Conservation (phyloP, 1,140 invertebrate species). For the Drosophila kikkawai region DNA sequence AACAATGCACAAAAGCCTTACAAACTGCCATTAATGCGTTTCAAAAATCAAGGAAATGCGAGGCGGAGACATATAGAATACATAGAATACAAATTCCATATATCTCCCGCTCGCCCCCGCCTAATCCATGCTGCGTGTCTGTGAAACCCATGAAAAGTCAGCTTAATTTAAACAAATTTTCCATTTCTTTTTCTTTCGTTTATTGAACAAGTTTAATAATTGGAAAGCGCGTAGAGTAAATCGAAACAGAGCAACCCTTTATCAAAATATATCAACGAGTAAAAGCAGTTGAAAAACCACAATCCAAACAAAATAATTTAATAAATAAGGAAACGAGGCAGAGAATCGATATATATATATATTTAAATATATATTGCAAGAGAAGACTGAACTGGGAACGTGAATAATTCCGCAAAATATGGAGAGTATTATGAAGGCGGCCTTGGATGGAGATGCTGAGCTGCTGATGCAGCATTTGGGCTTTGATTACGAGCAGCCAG, state of each 20-base stretch:
- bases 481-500: conserved; percentile 31
- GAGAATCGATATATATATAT: conserved; percentile 23
- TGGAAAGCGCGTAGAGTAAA: conserved; percentile 65
- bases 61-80: conserved; percentile 10
- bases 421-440: conserved; percentile 71
- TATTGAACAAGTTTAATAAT: conserved; percentile 77
- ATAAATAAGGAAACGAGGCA: conserved; percentile 26
- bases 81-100: conserved; percentile 1
- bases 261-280: conserved; percentile 20
- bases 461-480: conserved; percentile 63
- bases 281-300: conserved; percentile 15
- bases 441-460: conserved; percentile 63
- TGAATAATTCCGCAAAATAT: conserved; percentile 49
- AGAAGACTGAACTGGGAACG: conserved; percentile 66
- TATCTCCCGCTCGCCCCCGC: conserved; percentile 18
- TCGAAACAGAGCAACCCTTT: conserved; percentile 46
- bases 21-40: conserved; percentile 32
- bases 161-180: conserved; percentile 73
- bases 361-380: conserved; percentile 54
- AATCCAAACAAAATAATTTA: conserved; percentile 15
- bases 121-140: conserved; percentile 17
- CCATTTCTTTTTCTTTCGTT: conserved; percentile 83
- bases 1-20: conserved; percentile 33
- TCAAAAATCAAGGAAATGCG: conserved; percentile 24
- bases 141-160: conserved; percentile 35